Base-by-base conservation (phyloP, 2,113 vertebrate genomes). In the Cardinalis cardinalis region DNA sequence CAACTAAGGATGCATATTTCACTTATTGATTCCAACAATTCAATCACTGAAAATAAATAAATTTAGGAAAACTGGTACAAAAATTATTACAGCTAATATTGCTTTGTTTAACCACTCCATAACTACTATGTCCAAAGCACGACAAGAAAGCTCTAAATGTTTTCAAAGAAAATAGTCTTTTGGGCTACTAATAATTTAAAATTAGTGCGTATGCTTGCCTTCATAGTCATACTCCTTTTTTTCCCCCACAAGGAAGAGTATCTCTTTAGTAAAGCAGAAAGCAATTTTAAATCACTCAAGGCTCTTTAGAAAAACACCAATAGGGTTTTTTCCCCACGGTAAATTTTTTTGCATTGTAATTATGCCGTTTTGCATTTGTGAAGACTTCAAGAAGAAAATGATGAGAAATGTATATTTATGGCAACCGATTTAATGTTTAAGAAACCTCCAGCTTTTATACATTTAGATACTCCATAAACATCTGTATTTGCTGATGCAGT, bases 271-370 rank as follows among this genome's bases (percentile, higher is more conserved):
- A 84, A 70, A 84, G 40, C 8, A 38, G 43, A 81, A 84, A 63
- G 34, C 12, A 55, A 46, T 55, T 77, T 84, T 41, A 84, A 63
- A 77, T 46, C 14, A 70, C 11, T 40, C 18, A 60, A 79, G 10
- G 24, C n/a, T 82, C 63, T 88, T 89, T 9, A 88, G 29, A 73
- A 63, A 84, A 93, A 86, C 7, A 2, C 9, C 15, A 44, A 31
- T 2, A 40, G 40, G 3, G 3, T 40, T 55, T 77, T 41, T 46
- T 2, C 3, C 25, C 31, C 2, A 6, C 1, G 5, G 26, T 46
- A 53, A 70, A 32, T n/a, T 44, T 74, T 77, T 80, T 26, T 71
- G 60, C 29, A 59, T 32, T 63, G 21, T n/a, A 78, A 78, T 63
- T 52, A 19, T 31, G 36, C 11, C 14, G 51, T 46, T 70, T 65